phyloP scores from a whole-genome alignment of 2,113 vertebrate species.

The Tauraco erythrolophus region DNA sequence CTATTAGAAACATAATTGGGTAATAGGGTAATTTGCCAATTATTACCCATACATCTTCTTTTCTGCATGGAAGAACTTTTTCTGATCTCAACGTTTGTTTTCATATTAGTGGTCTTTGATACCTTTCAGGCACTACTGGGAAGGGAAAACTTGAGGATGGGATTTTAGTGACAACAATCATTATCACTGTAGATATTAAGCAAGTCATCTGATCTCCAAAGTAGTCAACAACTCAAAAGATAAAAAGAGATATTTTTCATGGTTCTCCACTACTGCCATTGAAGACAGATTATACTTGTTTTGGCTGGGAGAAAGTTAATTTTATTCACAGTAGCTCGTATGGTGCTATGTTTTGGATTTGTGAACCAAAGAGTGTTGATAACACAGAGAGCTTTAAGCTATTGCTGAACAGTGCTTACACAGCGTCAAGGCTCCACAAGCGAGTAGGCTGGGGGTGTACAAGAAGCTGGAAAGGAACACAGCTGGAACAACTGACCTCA shows the following conservation, averaged over 20 bases:
- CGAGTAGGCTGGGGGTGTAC: neutral
- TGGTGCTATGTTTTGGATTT: neutral
- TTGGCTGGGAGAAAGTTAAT: neutral
- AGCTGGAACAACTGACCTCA: neutral
- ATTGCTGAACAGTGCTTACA: neutral
- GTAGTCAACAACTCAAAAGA: neutral
- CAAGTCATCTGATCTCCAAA: neutral
- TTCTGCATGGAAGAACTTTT: neutral
- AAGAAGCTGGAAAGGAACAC: neutral
- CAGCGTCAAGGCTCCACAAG: neutral
- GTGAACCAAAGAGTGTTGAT: neutral
- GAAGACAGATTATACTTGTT: neutral
- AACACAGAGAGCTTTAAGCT: neutral
- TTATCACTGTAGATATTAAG: neutral
- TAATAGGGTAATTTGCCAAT: neutral
- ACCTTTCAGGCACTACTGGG: neutral
- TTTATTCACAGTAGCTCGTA: neutral
- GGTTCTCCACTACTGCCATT: neutral
- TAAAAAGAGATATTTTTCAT: neutral
- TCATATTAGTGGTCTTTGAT: neutral
- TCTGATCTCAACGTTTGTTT: neutral
- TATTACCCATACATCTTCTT: neutral
- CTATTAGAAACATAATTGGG: neutral
- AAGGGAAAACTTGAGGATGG: neutral
- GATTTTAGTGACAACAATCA: neutral